Evolutionary conservation across 2,888 invertebrate genomes (phyloP), one percentile per base, ranked within the genome.

Genomic region (Latrodectus hesperus): DNA sequence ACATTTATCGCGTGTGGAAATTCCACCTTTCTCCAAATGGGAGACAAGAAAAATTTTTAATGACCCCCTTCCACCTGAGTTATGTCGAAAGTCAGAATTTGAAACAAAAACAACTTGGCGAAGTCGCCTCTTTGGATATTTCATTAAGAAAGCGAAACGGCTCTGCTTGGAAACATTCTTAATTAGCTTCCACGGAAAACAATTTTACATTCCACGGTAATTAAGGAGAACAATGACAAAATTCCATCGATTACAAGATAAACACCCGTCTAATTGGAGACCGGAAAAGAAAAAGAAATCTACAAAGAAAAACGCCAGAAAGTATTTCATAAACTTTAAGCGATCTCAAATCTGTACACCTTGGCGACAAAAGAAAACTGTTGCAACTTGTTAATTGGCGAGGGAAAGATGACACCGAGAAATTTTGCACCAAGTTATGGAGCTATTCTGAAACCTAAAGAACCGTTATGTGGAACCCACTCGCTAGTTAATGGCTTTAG

Each of bases 361-460:
- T 60, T 60, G 60, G 60, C 60, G 60, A 53, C 73, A 74, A 53
- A 68, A 70, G 49, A 51, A 16, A 68, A 49, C 49, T 51, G 17
- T 26, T 22, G 26, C 68, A 26, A 68, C 17, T 64, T 81, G 52
- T 26, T 81, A 81, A 81, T 81, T 81, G 81, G 80, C 73, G 38
- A 70, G 51, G 64, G 55, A 74, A 73, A 81, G 81, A 81, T 81
- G 81, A 81, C 81, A 81, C 81, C 81, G 22, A 67, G 73, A 81
- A 81, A 74, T 65, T 81, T 81, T 73, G 67, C 38, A 73, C 67
- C 17, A 60, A 10, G 67, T 53, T 53, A 67, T 10, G 3, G 67
- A 81, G 67, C 73, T 67, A 64, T 67, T 51, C 22, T 55, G 60
- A 67, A 73, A 73, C 26, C 53, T 26, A 52, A 65, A 38, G 6